Conservation (phyloP, 2,888 invertebrate genomes). For the Drosophila anomalata region DNA sequence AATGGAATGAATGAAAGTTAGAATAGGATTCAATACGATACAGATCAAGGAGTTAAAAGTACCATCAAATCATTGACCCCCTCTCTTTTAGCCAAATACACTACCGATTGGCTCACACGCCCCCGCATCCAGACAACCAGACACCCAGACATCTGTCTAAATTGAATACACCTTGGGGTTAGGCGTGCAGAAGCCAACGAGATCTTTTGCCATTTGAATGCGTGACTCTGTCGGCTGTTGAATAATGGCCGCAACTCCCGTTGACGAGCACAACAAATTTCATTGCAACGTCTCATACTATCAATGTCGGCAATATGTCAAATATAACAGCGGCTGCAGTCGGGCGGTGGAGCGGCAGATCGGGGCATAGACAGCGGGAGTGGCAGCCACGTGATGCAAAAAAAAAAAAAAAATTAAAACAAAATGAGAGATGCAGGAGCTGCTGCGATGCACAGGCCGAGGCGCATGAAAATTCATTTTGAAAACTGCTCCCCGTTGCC, state of each 20-base stretch:
- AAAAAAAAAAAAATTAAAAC: conserved; percentile 52
- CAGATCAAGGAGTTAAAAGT: background rate
- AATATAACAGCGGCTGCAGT: conserved; percentile 49
- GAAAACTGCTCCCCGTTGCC: conserved; percentile 40
- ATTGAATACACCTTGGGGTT: conserved; percentile 17
- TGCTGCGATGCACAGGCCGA: conserved; percentile 42
- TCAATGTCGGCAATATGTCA: conserved; percentile 77
- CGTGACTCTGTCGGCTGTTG: conserved; percentile 45
- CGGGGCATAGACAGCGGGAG: conserved; percentile 36
- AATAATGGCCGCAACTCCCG: conserved; percentile 62
- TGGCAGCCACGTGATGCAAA: conserved; percentile 64
- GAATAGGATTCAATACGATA: background rate
- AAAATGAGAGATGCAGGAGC: conserved; percentile 38
- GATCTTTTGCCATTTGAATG: conserved; percentile 29
- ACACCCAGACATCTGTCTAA: conserved; percentile 11
- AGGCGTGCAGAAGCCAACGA: conserved; percentile 8
- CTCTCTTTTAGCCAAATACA: background rate
- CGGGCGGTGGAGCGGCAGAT: background rate
- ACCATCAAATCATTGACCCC: background rate
- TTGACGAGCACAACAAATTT: conserved; percentile 78
- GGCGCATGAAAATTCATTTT: conserved; percentile 69
- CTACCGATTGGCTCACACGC: background rate
- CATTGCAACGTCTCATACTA: conserved; percentile 75
- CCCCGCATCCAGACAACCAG: background rate
- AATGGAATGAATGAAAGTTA: conserved; percentile 1